A percentile compares a stretch with the other conserved stretches of the same genome.
These are phyloP conservation scores for Dastarcus helophoroides DNA, from an alignment of 2,888 invertebrate genomes.

Conservation along the genomic window DNA sequence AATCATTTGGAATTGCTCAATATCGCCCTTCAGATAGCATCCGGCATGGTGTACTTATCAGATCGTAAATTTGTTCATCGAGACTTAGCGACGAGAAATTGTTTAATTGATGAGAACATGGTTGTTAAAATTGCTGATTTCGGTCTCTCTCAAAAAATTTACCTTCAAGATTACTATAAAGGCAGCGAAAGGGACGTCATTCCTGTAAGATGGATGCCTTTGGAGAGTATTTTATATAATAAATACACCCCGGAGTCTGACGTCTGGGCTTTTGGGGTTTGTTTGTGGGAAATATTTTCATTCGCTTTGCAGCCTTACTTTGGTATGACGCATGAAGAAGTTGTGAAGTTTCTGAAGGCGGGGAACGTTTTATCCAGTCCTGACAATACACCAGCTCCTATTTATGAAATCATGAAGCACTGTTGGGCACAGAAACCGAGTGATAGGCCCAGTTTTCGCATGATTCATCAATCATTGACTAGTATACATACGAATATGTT, in stretches of 20 bases:
- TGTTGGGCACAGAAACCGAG: conserved; percentile 86
- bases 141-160: conserved; percentile 91
- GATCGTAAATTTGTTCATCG: conserved; percentile 92
- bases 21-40: conserved; percentile 80
- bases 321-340: conserved; percentile 95
- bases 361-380: conserved; percentile 85
- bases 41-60: conserved; percentile 91
- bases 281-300: conserved; percentile 94
- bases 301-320: conserved; percentile 95
- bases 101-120: conserved; percentile 87
- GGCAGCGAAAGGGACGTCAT: conserved; percentile 93
- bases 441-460: conserved; percentile 76
- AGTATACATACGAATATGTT: conserved; percentile 30
- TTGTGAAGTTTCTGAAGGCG: conserved; percentile 86
- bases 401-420: conserved; percentile 86
- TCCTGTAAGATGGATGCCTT: conserved; percentile 96
- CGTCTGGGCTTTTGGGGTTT: conserved; percentile 95
- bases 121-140: conserved; percentile 96
- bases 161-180: conserved; percentile 89
- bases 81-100: conserved; percentile 91
- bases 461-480: conserved; percentile 61
- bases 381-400: conserved; percentile 74
- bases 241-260: conserved; percentile 94
- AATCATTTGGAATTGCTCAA: conserved; percentile 72
- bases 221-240: conserved; percentile 92